Evolutionary conservation across 2,888 invertebrate species (phyloP), one percentile per base, ranked within the genome.

Genomic region (Eupeodes latifasciatus): DNA sequence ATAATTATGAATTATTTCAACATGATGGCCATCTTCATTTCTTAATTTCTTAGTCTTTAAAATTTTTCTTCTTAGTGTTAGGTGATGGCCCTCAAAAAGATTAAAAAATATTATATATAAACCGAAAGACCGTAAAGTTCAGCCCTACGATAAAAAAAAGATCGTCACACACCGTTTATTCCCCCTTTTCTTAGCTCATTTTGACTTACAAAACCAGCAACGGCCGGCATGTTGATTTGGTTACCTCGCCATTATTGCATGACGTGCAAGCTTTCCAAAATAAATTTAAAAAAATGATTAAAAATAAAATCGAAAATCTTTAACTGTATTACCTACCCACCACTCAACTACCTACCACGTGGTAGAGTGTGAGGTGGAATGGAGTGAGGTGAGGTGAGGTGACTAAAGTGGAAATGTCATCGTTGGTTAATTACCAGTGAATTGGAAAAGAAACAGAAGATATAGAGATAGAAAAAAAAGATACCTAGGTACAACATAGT

Each of bases 341-440:
- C 19, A 19, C 19, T 19, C 19, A 19, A 19, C n/a, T 44, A 55
- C 74, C n/a, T 44, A 76, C 71, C 71, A 81, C 27, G 44, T 71
- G 49, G 61, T 53, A 4, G 16, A 44, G 53, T 34, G 2, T 47
- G 4, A 12, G 55, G 40, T 40, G 9, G 0, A 40, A 6, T 40
- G 44, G 0, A 40, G 40, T 40, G 44, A 3, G 3, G 27, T 27
- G 27, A 27, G 27, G 44, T 47, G 47, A n/a, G 62, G 36, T 55
- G 75, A 40, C 40, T 78, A 85, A 81, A 81, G 78, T 85, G 66
- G 88, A 88, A 88, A 85, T 88, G 88, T 88, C 88, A 88, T 88
- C 88, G 88, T 88, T 85, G 88, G 88, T 85, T 88, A 88, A 85
- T 81, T 88, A 79, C 67, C 85, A 85, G 69, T 75, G 81, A 85